Base-by-base conservation (phyloP, 2,113 vertebrate genomes). In the Gallinago media region DNA sequence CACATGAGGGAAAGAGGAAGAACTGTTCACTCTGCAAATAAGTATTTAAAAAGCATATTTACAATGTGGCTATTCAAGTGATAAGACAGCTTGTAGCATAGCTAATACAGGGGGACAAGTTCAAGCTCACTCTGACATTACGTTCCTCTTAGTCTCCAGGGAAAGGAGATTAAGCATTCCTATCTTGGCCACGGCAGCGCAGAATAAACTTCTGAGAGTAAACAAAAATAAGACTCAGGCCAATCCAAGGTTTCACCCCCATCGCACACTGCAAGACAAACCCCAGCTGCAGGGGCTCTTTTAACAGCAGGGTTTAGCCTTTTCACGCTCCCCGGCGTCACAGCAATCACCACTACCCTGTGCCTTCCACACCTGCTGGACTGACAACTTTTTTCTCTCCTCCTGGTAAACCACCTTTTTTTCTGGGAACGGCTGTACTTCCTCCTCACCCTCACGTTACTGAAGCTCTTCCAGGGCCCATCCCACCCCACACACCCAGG, bases 91-190 rank as follows among this genome's bases (percentile, higher is more conserved):
- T 49, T 76, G 34, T 47, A 95, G 67, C 10, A 21, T 0, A 83
- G 32, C 54, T 65, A 83, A 85, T 14, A 56, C 0, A 0, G 40
- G 9, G 9, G 14, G 9, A 55, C 29, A 29, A 75, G 62, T 29
- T 47, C 56, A 67, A 16, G 23, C 26, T 36, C 56, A 26, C 47
- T 79, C 54, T 72, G 49, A 31, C 42, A 77, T 47, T 59, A 63
- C 6, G 22, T 65, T 52, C n/a, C 47, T 21, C 34, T 76, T n/a
- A 55, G 27, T 79, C 67, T 63, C 34, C 17, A 27, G 32, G 44
- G 58, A 91, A 77, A 76, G 68, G 26, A 91, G 72, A 73, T 74
- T 27, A 71, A 56, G 32, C 62, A 38, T 79, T 88, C 66, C 62
- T 34, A 55, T 38, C 70, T 29, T 1, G 0, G 61, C 21, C 34